Base-by-base conservation (phyloP, 92 coral and sea anemone genomes). In the Palythoa heliodiscus region DNA sequence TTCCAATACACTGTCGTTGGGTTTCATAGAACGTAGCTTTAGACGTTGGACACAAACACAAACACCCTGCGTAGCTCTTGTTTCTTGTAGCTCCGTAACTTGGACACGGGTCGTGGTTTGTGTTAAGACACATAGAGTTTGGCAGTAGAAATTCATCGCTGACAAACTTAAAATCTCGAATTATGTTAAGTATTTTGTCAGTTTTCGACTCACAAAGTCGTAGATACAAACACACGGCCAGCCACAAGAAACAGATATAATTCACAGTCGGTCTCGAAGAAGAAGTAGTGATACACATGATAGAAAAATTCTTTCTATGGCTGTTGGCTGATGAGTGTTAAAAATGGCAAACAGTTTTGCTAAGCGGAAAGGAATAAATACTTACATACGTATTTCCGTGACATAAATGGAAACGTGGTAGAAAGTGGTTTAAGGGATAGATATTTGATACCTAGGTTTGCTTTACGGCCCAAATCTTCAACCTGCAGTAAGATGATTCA, bases 1-100 rank as follows among this genome's bases (percentile, higher is more conserved):
- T 64, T 17, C 60, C 84, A 0, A 23, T 43, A 67, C 84, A 80
- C 22, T 47, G 55, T 70, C 84, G 35, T 15, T 35, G 13, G 10
- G 84, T 73, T 15, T 80, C 84, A 67, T 64, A 80, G 63, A 80
- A 80, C 2, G 73, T 80, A 80, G 84, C 48, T 23, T 63, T 13
- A 15, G 8, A 14, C 10, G 23, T 15, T 4, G 8, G 72, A 47
- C 84, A 80, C 64, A 64, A 43, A 11, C 84, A 80, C 8, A 55
- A 35, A 17, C 6, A 5, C n/a, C 7, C 2, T 23, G 58, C 84
- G 15, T 47, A 22, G 60, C 84, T 64, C 3, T 24, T 35, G 6
- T 80, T 80, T 80, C 84, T 66, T 43, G 40, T 22, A 0, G 75
- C 84, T n/a, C 73, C 25, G 24, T 80, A 64, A 5, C 15, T 52